Conservation (phyloP, 1,140 invertebrate genomes). For the Pseudobourletiella spinata region DNA sequence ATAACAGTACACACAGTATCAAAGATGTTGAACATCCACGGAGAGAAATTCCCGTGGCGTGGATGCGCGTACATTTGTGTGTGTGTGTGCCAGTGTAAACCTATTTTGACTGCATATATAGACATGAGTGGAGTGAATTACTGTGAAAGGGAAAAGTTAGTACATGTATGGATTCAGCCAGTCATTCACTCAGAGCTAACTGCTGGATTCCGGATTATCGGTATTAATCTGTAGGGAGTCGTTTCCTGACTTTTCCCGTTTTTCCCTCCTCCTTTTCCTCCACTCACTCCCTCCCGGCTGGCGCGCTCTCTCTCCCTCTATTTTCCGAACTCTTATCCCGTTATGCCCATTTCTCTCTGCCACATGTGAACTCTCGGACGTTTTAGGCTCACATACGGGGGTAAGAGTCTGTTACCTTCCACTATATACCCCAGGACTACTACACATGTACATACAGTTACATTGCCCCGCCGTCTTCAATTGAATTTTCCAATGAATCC, state of each 20-base stretch:
- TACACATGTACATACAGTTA: neutral
- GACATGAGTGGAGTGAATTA: constrained; percentile 6
- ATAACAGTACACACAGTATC: too few species aligned
- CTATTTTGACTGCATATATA: constrained; percentile 6
- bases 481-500: constrained; percentile 37
- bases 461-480: constrained; percentile 9
- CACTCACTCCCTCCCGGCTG: neutral
- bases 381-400: too few species aligned
- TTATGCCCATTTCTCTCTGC: constrained; percentile 4
- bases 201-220: constrained; percentile 30
- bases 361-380: neutral
- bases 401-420: too few species aligned
- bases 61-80: too few species aligned
- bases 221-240: constrained; percentile 36
- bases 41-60: too few species aligned
- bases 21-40: neutral
- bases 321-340: neutral
- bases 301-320: neutral
- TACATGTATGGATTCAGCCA: constrained; percentile 12
- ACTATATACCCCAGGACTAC: neutral
- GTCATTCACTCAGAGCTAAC: constrained; percentile 5
- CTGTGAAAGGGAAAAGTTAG: neutral
- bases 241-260: constrained; percentile 30
- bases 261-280: constrained; percentile 1
- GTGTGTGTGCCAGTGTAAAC: neutral